These are phyloP conservation scores for Apis laboriosa DNA, from an alignment of 1,140 invertebrate species.

Conservation along the genomic window DNA sequence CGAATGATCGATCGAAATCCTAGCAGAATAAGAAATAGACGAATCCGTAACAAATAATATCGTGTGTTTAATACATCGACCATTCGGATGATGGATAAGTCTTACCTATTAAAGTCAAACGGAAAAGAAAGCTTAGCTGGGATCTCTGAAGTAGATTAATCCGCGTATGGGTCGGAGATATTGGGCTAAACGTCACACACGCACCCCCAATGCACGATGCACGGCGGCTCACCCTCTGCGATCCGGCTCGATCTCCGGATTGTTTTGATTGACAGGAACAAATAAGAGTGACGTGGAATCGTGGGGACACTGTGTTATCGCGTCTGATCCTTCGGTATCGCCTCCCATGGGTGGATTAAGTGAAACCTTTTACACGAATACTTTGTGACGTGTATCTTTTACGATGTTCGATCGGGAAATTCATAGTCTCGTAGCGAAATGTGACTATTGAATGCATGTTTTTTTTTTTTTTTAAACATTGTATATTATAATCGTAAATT, in stretches of 20 bases:
- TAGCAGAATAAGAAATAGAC: neutral
- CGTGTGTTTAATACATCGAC: slow-evolving; percentile 7
- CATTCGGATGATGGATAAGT: neutral
- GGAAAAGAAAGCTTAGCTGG: neutral
- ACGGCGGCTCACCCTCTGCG: slow-evolving; percentile 4
- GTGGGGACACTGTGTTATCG: slow-evolving; percentile 51
- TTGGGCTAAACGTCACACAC: slow-evolving; percentile 53
- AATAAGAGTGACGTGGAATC: slow-evolving; percentile 55
- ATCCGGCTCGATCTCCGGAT: slow-evolving; percentile 42
- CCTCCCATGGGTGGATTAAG: slow-evolving; percentile 39
- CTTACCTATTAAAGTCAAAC: neutral
- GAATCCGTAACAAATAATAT: neutral
- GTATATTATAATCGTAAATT: too few relatives aligned
- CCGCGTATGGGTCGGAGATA: slow-evolving; percentile 42
- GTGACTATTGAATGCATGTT: neutral
- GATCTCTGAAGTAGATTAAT: slow-evolving; percentile 57
- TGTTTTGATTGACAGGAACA: slow-evolving; percentile 69
- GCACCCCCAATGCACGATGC: slow-evolving; percentile 13
- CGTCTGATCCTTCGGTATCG: slow-evolving; percentile 22
- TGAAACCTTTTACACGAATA: slow-evolving; percentile 30
- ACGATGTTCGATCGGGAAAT: neutral
- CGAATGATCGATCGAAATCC: neutral
- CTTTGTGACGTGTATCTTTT: neutral
- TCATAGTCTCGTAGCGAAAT: neutral
- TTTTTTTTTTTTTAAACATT: too few relatives aligned